These are phyloP conservation scores for Zosterops lateralis DNA, from an alignment of 2,113 vertebrate species.

Conservation along the genomic window DNA sequence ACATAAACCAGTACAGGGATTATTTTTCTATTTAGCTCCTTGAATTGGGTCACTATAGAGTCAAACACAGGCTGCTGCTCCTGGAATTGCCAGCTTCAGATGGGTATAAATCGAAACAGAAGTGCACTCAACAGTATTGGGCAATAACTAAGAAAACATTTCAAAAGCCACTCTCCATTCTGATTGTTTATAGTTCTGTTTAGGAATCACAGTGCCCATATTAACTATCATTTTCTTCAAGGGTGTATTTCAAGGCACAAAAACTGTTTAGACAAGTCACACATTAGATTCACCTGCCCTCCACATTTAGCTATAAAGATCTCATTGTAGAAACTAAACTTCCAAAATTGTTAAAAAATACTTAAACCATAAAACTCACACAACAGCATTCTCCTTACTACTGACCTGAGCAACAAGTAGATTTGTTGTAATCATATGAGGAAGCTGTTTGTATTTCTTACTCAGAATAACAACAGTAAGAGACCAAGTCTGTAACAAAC, in stretches of 20 bases:
- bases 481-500: slow-evolving; percentile 86
- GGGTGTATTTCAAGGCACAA: background rate
- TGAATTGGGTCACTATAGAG: background rate
- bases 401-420: slow-evolving; percentile 92
- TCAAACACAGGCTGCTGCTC: background rate
- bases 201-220: background rate
- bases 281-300: background rate
- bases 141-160: background rate
- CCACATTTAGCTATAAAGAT: background rate
- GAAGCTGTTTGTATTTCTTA: slow-evolving; percentile 88
- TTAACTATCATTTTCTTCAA: background rate
- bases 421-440: slow-evolving; percentile 89
- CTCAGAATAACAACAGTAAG: slow-evolving; percentile 86
- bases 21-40: background rate
- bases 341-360: background rate
- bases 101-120: background rate
- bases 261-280: background rate
- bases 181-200: background rate
- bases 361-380: background rate
- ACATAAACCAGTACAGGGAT: background rate
- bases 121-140: background rate
- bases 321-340: background rate
- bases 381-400: background rate
- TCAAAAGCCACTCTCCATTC: background rate
- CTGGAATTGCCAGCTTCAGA: background rate